These are phyloP conservation scores for Lepidocyrtinus sp. DNA, from an alignment of 2,888 invertebrate species.

Conservation along the genomic window DNA sequence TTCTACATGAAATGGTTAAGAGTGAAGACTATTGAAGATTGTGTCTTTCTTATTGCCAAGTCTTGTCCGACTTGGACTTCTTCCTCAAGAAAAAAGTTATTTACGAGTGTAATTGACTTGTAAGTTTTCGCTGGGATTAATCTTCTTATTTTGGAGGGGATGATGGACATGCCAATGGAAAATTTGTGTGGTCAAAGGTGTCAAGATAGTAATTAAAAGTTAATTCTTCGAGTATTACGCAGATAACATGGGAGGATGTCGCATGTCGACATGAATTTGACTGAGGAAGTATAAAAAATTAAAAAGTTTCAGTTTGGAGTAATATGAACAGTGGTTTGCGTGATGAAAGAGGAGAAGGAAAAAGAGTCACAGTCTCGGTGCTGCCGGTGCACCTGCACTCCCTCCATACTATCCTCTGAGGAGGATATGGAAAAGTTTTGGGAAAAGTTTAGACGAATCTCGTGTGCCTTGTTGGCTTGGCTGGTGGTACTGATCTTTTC, in stretches of 20 bases:
- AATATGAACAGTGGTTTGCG: not conserved
- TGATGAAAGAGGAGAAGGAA: constrained; percentile 13
- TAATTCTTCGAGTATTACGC: not conserved
- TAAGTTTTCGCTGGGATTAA: too few species aligned
- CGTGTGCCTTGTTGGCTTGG: constrained; percentile 48
- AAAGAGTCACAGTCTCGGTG: not conserved
- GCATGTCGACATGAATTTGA: not conserved
- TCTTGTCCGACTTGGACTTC: too few species aligned
- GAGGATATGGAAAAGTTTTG: constrained; percentile 41
- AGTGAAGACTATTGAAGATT: too few species aligned
- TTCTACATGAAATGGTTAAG: not conserved
- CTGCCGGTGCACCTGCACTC: not conserved
- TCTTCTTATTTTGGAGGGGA: too few species aligned
- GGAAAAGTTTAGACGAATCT: constrained; percentile 35
- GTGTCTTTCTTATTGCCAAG: too few species aligned
- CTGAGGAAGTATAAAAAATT: not conserved
- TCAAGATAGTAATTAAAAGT: not conserved
- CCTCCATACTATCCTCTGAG: not conserved
- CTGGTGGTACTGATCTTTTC: constrained; percentile 40
- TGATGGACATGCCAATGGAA: constrained; percentile 2
- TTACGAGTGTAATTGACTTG: too few species aligned
- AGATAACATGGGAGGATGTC: not conserved
- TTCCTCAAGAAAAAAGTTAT: too few species aligned
- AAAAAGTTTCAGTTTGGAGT: too few species aligned
- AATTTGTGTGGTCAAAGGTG: constrained; percentile 1